A percentile compares a stretch with the other conserved stretches of the same genome.
Evolutionary conservation across 2,888 invertebrate species (phyloP).

Genomic region (Thymelicus acteon): DNA sequence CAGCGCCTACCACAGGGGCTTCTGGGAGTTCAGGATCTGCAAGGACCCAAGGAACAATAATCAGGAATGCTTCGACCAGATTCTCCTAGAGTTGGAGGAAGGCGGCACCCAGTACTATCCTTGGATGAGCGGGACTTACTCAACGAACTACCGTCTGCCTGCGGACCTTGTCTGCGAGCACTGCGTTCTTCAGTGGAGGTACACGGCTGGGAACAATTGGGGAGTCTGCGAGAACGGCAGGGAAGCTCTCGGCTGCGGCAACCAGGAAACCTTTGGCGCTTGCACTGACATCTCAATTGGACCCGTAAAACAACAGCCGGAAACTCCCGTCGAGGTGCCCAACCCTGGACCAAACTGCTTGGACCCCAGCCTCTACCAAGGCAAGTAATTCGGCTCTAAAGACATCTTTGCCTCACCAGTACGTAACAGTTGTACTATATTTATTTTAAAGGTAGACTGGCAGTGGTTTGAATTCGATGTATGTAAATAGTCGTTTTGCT

Average conservation of each 20-base stretch:
- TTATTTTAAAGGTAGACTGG: background rate
- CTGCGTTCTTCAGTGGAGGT: slow-evolving; percentile 94
- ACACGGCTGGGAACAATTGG: slow-evolving; percentile 94
- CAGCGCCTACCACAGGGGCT: slow-evolving; percentile 93
- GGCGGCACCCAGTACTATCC: slow-evolving; percentile 88
- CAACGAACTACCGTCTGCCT: slow-evolving; percentile 86
- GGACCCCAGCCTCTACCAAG: slow-evolving; percentile 15
- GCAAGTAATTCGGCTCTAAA: slow-evolving; percentile 26
- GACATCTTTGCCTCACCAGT: slow-evolving; percentile 37
- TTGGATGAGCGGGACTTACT: slow-evolving; percentile 88
- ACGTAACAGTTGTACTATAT: slow-evolving; percentile 4
- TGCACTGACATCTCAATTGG: slow-evolving; percentile 91
- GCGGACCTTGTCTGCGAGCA: slow-evolving; percentile 88
- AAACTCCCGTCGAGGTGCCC: background rate
- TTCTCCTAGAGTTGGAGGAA: slow-evolving; percentile 84
- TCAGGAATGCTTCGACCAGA: slow-evolving; percentile 90
- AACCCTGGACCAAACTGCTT: background rate
- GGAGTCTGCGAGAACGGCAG: slow-evolving; percentile 88
- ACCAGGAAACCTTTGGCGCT: slow-evolving; percentile 93
- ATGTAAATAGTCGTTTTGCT: too few species aligned
- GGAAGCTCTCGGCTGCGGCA: slow-evolving; percentile 92
- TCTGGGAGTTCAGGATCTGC: slow-evolving; percentile 93
- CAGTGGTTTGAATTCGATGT: too few species aligned
- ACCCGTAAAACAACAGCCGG: slow-evolving; percentile 48
- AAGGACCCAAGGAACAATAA: slow-evolving; percentile 87